Conservation (phyloP, 2,113 vertebrate species). For the Anseranas semipalmata region DNA sequence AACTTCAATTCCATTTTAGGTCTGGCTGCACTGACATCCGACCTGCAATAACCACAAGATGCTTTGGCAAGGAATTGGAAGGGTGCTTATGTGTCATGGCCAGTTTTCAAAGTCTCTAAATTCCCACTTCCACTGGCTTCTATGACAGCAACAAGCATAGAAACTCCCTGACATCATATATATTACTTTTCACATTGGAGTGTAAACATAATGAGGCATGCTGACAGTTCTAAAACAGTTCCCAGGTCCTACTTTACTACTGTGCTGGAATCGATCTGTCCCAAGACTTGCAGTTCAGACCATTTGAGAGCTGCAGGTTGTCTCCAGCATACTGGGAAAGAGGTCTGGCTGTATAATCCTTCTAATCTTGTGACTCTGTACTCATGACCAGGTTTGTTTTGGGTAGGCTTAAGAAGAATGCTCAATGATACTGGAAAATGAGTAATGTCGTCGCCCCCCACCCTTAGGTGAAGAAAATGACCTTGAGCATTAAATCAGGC, state of each 20-base stretch:
- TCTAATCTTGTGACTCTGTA: neutral
- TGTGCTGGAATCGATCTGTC: neutral
- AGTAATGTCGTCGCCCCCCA: neutral
- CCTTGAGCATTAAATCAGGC: neutral
- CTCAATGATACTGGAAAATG: neutral
- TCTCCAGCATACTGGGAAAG: neutral
- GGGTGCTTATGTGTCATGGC: neutral
- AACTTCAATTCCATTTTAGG: conserved; percentile 43
- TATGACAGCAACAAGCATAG: neutral
- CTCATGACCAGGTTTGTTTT: neutral
- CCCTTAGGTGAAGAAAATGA: neutral
- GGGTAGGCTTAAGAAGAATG: neutral
- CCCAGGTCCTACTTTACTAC: neutral
- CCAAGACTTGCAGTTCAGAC: neutral
- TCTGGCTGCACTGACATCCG: neutral
- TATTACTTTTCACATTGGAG: neutral
- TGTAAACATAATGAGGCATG: neutral
- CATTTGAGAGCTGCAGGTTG: neutral
- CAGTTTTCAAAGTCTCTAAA: neutral
- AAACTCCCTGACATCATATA: conserved; percentile 12
- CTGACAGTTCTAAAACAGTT: neutral
- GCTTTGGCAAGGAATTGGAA: neutral
- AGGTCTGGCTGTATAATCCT: neutral
- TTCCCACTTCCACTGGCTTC: conserved; percentile 5
- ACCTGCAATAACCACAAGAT: neutral